Percentiles rank a stretch among this genome's conserved stretches.
Evolutionary conservation across 2,113 vertebrate genomes (phyloP).

Genomic region (Bettongia penicillata): DNA sequence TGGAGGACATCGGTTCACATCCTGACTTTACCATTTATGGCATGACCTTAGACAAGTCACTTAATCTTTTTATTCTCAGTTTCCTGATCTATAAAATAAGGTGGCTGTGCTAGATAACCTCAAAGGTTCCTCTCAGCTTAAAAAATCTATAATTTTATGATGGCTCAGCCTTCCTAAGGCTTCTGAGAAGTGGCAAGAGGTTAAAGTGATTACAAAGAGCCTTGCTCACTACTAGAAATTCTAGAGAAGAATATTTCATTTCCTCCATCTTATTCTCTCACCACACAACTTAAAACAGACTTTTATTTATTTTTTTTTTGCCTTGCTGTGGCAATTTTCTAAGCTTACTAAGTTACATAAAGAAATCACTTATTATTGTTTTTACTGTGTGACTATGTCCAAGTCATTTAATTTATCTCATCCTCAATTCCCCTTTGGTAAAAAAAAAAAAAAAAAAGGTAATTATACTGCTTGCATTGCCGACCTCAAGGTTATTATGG

Average conservation of each 20-base stretch:
- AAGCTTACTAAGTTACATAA: conserved; percentile 3
- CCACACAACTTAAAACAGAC: background rate
- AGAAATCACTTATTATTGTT: background rate
- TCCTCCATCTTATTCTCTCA: background rate
- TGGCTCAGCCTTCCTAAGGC: background rate
- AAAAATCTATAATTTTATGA: background rate
- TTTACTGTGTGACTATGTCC: background rate
- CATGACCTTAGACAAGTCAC: background rate
- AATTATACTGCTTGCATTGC: background rate
- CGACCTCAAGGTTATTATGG: too few species aligned
- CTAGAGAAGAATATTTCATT: background rate
- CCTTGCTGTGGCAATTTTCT: background rate
- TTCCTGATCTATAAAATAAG: background rate
- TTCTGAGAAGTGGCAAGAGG: background rate
- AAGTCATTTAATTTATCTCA: background rate
- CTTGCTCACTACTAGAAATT: conserved; percentile 38
- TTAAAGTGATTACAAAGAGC: conserved; percentile 33
- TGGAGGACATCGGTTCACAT: background rate
- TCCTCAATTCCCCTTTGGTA: background rate
- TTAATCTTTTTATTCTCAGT: background rate
- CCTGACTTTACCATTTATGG: background rate
- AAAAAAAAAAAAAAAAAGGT: background rate
- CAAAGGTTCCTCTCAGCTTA: background rate
- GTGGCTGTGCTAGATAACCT: background rate
- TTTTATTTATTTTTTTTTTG: background rate